A percentile compares a stretch with the other conserved stretches of the same genome.
Evolutionary conservation across 2,888 invertebrate species (phyloP).

Genomic region (Schizotus pectinicornis): DNA sequence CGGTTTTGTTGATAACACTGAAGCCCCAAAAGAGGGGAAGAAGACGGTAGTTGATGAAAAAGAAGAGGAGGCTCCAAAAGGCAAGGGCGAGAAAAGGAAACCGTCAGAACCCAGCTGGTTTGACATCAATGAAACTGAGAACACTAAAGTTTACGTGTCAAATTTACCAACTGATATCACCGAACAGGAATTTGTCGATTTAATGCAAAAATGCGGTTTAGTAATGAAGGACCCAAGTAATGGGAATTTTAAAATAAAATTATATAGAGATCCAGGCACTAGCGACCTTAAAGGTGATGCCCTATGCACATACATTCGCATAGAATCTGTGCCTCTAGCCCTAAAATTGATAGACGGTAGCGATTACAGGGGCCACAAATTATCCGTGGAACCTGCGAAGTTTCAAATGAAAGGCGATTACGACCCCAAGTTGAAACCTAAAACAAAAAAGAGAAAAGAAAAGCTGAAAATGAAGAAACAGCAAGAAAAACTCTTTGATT

Average conservation of each 20-base stretch:
- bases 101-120: slow-evolving; percentile 78
- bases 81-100: slow-evolving; percentile 60
- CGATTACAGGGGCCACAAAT: slow-evolving; percentile 76
- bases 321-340: slow-evolving; percentile 93
- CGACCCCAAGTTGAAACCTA: slow-evolving; percentile 91
- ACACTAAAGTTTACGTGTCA: slow-evolving; percentile 95
- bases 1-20: slow-evolving; percentile 75
- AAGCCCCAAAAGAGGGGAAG: slow-evolving; percentile 51
- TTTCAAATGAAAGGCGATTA: slow-evolving; percentile 95
- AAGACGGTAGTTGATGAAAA: slow-evolving; percentile 28
- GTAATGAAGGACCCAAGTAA: slow-evolving; percentile 70
- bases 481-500: slow-evolving; percentile 94
- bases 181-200: slow-evolving; percentile 85
- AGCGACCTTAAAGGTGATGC: slow-evolving; percentile 94
- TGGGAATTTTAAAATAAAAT: slow-evolving; percentile 59
- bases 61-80: slow-evolving; percentile 44
- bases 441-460: slow-evolving; percentile 86
- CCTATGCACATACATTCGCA: slow-evolving; percentile 92
- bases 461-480: slow-evolving; percentile 90
- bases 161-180: slow-evolving; percentile 89
- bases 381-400: slow-evolving; percentile 90
- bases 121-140: slow-evolving; percentile 83
- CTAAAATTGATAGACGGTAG: slow-evolving; percentile 90
- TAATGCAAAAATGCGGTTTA: slow-evolving; percentile 97
- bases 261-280: slow-evolving; percentile 83